Percentiles rank a stretch among this genome's conserved stretches.
Evolutionary conservation across 2,888 invertebrate species (phyloP).

Genomic region (Xanthorhoe spadicearia): DNA sequence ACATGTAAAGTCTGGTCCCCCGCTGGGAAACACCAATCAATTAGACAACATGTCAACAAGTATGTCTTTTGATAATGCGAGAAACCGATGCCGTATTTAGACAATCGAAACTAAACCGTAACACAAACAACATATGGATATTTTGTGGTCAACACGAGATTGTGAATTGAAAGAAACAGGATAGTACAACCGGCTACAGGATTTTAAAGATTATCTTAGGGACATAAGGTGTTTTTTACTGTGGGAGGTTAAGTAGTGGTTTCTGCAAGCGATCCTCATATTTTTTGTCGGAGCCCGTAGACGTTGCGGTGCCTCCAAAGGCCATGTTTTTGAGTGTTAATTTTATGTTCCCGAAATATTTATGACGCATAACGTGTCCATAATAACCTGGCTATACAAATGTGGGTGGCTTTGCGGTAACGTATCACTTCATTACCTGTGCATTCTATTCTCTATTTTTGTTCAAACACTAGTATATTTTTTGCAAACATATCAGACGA

Average conservation of each 20-base stretch:
- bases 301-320: constrained; percentile 82
- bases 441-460: constrained; percentile 46
- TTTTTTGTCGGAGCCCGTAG: constrained; percentile 78
- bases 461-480: not conserved
- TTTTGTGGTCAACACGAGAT: constrained; percentile 59
- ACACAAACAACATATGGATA: constrained; percentile 65
- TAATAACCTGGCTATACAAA: constrained; percentile 81
- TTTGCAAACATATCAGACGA: not conserved
- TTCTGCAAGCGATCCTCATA: constrained; percentile 78
- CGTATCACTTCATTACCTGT: constrained; percentile 78
- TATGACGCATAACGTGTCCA: constrained; percentile 83
- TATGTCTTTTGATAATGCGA: constrained; percentile 79
- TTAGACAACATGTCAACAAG: constrained; percentile 85
- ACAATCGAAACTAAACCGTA: constrained; percentile 71
- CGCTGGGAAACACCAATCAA: constrained; percentile 82
- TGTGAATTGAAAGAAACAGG: constrained; percentile 51
- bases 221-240: constrained; percentile 37
- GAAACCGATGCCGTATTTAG: constrained; percentile 58
- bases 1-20: constrained; percentile 76
- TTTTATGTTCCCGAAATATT: constrained; percentile 85
- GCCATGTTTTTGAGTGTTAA: constrained; percentile 83
- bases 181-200: constrained; percentile 45
- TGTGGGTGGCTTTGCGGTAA: constrained; percentile 81
- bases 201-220: constrained; percentile 48
- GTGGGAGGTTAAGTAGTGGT: constrained; percentile 60